Percentiles rank a stretch among this genome's conserved stretches.
These are phyloP conservation scores for Caenorhabditis panamensis DNA, from an alignment of 2,888 invertebrate genomes.

Conservation along the genomic window DNA sequence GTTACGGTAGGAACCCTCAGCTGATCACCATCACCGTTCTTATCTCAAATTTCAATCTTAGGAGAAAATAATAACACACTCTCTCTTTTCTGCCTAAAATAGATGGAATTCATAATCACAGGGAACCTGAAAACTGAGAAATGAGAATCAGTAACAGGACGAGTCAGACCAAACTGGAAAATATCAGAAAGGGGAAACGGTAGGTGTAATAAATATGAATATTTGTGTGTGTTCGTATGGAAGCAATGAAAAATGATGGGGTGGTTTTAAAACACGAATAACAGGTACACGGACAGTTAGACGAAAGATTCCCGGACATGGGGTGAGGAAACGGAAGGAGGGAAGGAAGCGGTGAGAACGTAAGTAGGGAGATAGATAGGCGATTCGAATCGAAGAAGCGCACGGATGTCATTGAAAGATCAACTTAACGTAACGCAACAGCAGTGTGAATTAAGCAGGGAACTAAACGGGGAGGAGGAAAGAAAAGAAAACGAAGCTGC, in stretches of 20 bases:
- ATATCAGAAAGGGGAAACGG: constrained; percentile 17
- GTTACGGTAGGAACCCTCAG: constrained; percentile 25
- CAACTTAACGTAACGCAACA: constrained; percentile 37
- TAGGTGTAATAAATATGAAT: constrained; percentile 30
- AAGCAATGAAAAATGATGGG: constrained; percentile 24
- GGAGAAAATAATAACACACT: constrained; percentile 37
- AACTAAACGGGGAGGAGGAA: constrained; percentile 4
- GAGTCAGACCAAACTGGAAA: constrained; percentile 21
- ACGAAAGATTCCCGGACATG: constrained; percentile 10
- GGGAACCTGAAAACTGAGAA: no score
- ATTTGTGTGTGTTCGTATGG: constrained; percentile 6
- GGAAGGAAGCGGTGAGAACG: constrained; percentile 22
- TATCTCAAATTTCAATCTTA: constrained; percentile 33
- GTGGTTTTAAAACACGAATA: constrained; percentile 8
- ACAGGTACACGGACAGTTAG: constrained; percentile 21
- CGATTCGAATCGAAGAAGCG: constrained; percentile 18
- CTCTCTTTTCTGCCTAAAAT: constrained; percentile 4
- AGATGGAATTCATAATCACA: constrained; percentile 22
- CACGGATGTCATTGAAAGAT: constrained; percentile 47
- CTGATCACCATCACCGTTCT: constrained; percentile 26
- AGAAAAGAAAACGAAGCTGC: constrained; percentile 17
- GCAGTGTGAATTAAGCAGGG: constrained; percentile 42
- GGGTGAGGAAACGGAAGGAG: constrained; percentile 7
- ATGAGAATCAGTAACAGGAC: no score
- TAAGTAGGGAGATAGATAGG: constrained; percentile 42